Evolutionary conservation across 2,113 vertebrate genomes (phyloP).

Genomic region (Alligator mississippiensis): DNA sequence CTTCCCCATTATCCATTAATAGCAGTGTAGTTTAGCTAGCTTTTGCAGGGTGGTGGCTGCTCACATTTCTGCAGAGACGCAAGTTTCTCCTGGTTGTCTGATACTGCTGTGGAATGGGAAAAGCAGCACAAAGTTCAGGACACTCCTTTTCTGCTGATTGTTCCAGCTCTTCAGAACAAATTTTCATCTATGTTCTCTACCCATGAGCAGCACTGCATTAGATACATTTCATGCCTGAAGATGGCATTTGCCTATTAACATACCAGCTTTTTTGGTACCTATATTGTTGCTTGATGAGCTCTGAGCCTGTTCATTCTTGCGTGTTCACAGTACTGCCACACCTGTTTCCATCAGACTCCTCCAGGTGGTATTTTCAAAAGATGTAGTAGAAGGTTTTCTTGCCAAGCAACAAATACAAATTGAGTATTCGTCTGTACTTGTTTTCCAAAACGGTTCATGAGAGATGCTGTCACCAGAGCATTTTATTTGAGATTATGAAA

Average conservation of each 20-base stretch:
- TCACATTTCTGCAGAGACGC: neutral
- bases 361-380: too few relatives aligned
- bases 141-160: neutral
- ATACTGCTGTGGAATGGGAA: neutral
- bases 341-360: too few relatives aligned
- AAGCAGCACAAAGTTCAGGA: neutral
- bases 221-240: neutral
- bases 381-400: neutral
- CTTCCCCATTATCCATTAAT: neutral
- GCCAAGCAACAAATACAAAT: neutral
- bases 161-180: neutral
- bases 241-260: neutral
- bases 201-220: too few relatives aligned
- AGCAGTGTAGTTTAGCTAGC: neutral
- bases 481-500: accelerated
- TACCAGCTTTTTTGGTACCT: neutral
- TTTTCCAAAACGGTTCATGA: neutral
- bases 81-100: neutral
- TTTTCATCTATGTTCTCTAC: too few relatives aligned
- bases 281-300: neutral
- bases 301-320: neutral
- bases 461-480: neutral
- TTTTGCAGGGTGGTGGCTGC: neutral
- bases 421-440: neutral
- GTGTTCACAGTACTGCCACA: neutral